phyloP scores from a whole-genome alignment of 37 sponge, comb jelly and placozoan species.

The Agelas oroides region DNA sequence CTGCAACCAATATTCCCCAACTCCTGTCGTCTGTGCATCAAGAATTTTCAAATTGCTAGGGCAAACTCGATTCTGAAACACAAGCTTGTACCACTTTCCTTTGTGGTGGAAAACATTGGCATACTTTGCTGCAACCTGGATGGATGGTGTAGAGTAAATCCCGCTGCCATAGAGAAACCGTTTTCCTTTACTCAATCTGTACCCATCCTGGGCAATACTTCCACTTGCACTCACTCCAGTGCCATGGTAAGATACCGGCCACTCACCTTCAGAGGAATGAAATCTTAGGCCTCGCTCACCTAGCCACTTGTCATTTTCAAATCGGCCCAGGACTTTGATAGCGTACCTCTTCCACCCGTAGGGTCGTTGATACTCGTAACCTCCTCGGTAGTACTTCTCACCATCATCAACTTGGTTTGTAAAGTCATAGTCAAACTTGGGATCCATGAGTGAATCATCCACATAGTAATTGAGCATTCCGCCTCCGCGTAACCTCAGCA shows the following conservation, averaged over 20 bases:
- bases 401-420: neutral
- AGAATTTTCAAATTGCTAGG: constrained; percentile 11
- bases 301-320: no score
- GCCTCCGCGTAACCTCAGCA: neutral
- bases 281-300: no score
- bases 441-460: neutral
- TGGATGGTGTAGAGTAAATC: constrained; percentile 35
- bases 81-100: constrained; percentile 19
- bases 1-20: constrained; percentile 31
- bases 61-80: constrained; percentile 48
- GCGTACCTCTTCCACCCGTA: no score
- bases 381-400: constrained; percentile 7
- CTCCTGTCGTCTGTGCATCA: no score
- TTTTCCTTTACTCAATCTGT: constrained; percentile 1
- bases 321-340: no score
- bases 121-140: constrained; percentile 35
- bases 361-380: constrained; percentile 10
- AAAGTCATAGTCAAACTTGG: constrained; percentile 7
- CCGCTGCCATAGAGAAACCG: constrained; percentile 25
- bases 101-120: constrained; percentile 12
- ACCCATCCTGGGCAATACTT: constrained; percentile 34
- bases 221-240: neutral
- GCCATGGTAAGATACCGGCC: no score
- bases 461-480: neutral
- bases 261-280: no score